Percentiles rank a stretch among this genome's conserved stretches.
Conservation (phyloP, 2,888 invertebrate species). For the Peribatodes rhomboidaria region DNA sequence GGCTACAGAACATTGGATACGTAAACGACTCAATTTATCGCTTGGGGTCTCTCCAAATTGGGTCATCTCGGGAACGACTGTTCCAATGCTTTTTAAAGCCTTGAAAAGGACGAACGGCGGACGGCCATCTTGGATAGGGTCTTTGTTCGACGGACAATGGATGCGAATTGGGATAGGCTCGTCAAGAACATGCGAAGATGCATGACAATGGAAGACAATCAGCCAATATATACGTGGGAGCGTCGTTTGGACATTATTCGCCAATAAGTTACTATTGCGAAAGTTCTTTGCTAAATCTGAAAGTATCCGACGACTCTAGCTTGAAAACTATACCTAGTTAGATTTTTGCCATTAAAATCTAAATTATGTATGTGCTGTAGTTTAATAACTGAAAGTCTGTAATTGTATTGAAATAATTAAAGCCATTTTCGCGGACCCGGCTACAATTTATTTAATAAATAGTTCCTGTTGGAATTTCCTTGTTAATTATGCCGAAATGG, state of each 20-base stretch:
- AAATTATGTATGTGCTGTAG: too few species aligned
- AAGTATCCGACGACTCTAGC: not conserved
- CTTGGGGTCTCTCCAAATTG: slow-evolving; percentile 63
- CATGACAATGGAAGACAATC: slow-evolving; percentile 71
- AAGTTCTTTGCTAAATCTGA: not conserved
- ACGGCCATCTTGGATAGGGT: slow-evolving; percentile 63
- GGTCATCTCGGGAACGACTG: slow-evolving; percentile 51
- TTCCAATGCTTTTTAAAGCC: slow-evolving; percentile 47
- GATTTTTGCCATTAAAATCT: too few species aligned
- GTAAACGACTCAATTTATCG: slow-evolving; percentile 64
- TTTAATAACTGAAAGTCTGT: too few species aligned
- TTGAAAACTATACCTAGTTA: too few species aligned
- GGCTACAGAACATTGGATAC: slow-evolving; percentile 51
- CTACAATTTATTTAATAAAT: not conserved
- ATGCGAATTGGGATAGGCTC: slow-evolving; percentile 72
- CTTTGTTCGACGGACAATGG: slow-evolving; percentile 77
- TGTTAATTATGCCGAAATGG: not conserved
- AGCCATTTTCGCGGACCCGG: not conserved
- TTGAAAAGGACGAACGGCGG: slow-evolving; percentile 49
- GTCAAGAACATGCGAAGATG: slow-evolving; percentile 64
- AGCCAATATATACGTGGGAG: slow-evolving; percentile 44
- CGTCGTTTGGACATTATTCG: slow-evolving; percentile 32
- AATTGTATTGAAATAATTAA: too few species aligned
- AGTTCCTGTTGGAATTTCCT: slow-evolving; percentile 1
- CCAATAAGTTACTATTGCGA: slow-evolving; percentile 9